Evolutionary conservation across 2,888 invertebrate species (phyloP).

Genomic region (Sesia bembeciformis): DNA sequence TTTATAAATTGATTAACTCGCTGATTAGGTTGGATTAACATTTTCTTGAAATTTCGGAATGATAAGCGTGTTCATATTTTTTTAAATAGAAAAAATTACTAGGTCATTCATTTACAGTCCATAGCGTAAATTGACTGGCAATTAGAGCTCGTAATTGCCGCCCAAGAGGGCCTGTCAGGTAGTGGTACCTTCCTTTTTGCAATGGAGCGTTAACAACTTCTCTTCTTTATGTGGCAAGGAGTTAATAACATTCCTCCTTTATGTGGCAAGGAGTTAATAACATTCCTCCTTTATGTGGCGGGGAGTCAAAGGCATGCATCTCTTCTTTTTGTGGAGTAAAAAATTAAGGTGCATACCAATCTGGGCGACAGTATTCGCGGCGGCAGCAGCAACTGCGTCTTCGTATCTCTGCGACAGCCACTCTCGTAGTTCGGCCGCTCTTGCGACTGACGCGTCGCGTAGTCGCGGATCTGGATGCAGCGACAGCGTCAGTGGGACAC

Average conservation of each 20-base stretch:
- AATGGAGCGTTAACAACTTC: no score
- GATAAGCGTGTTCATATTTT: no score
- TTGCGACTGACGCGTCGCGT: constrained; percentile 81
- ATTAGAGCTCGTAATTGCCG: no score
- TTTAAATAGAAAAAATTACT: no score
- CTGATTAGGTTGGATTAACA: no score
- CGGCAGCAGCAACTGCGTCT: constrained; percentile 88
- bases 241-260: neutral
- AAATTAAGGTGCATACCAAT: neutral
- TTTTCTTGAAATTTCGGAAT: no score
- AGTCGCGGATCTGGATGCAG: constrained; percentile 83
- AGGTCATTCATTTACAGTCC: no score
- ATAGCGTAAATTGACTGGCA: no score
- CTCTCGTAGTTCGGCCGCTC: constrained; percentile 80
- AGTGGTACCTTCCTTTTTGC: no score
- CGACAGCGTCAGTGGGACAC: constrained; percentile 26
- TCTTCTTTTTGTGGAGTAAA: neutral
- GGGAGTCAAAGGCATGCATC: neutral
- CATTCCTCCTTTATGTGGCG: neutral
- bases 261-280: neutral
- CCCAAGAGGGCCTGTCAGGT: no score
- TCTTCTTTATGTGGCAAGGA: no score
- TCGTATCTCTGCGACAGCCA: constrained; percentile 90
- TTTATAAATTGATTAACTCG: no score
- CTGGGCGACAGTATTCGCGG: constrained; percentile 14